Evolutionary conservation across 2,113 vertebrate species (phyloP).

Genomic region (Lophochroa leadbeateri): DNA sequence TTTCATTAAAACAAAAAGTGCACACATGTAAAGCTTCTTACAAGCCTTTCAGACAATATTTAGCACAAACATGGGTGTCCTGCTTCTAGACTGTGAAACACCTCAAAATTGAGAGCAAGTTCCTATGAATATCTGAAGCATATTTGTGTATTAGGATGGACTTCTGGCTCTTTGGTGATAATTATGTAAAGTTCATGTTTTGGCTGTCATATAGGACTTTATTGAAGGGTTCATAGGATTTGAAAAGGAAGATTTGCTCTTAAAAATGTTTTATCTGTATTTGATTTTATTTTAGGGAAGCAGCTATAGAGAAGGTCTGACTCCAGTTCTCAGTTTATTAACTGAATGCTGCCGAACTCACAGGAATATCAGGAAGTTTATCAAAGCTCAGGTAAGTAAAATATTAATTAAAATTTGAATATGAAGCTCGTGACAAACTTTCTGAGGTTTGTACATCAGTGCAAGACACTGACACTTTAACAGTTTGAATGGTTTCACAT

Average conservation of each 20-base stretch:
- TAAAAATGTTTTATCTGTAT: background rate
- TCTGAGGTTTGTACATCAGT: background rate
- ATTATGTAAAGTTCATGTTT: background rate
- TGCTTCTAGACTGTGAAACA: background rate
- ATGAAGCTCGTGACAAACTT: background rate
- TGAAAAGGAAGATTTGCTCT: background rate
- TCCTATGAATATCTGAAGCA: background rate
- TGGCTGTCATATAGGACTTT: background rate
- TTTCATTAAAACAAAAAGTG: background rate
- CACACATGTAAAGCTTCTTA: background rate
- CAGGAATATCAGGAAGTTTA: constrained; percentile 93
- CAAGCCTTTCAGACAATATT: background rate
- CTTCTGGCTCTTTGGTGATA: background rate
- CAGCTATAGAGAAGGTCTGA: constrained; percentile 95
- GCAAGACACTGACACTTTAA: background rate
- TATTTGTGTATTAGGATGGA: background rate
- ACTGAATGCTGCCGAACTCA: constrained; percentile 91
- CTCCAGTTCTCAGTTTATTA: constrained; percentile 93
- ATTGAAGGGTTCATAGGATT: background rate
- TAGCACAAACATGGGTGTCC: background rate
- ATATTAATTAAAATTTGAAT: background rate
- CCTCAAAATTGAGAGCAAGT: background rate
- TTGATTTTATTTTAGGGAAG: constrained; percentile 79
- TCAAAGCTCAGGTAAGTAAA: constrained; percentile 91
- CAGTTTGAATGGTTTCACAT: background rate